Base-by-base conservation (phyloP, 2,797 vertebrate species). In the Sebastes baramenuke region DNA sequence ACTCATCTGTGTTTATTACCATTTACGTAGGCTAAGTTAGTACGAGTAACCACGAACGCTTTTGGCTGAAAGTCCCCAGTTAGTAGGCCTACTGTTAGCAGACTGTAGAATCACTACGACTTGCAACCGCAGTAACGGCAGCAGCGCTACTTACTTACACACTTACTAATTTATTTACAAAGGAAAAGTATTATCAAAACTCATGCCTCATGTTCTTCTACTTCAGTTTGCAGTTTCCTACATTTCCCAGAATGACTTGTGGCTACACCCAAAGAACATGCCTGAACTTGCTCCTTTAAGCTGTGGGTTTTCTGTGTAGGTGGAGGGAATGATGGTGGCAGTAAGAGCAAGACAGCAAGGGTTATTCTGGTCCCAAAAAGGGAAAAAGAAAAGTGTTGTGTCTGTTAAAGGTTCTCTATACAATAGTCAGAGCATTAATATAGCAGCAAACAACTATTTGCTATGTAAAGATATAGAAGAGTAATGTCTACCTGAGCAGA, bases 161-260 rank as follows among this genome's bases (percentile, higher is more conserved):
- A 36, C 34, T 36, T 16, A 49, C 18, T 9, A 20, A 2, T 8
- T 20, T 20, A 49, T 8, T 20, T 49, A n/a, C 46, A 49, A 49
- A 49, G 46, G 46, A 49, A 49, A 20, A n/a, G 18, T 20, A 49
- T 49, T 49, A 49, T n/a, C 46, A 49, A 49, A 49, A 49, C 46
- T 49, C 18, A n/a, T 49, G 18, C 24, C 14, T 65, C 4, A 6
- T 59, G 34, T 60, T 67, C 10, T 8, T 60, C 46, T 20, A 3
- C n/a, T 20, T 70, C 20, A 32, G 14, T n/a, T 67, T 11, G 60
- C 6, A 14, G 24, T 56, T 77, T 83, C 71, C 82, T 75, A 83
- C 81, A 81, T 90, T 81, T 82, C 77, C 86, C 82, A 86, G 34
- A 82, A 78, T 27, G 49, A 72, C 76, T 75, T 76, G 68, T 38